Evolutionary conservation across 2,888 invertebrate species (phyloP).

Genomic region (Timema podura): DNA sequence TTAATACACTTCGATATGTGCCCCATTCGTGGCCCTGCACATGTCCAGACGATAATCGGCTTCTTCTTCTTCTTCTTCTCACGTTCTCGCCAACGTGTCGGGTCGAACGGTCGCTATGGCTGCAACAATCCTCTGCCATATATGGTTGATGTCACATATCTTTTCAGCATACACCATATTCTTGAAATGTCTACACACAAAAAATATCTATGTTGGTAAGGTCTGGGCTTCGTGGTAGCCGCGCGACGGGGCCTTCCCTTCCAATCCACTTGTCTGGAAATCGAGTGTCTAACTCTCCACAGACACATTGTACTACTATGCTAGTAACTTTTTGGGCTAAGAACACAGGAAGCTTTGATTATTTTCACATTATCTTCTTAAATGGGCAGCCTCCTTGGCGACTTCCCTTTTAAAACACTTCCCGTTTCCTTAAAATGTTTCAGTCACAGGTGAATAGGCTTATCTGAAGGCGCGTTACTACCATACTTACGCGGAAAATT

Average conservation of each 20-base stretch:
- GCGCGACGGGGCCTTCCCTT: not conserved
- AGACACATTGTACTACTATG: no score
- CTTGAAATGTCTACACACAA: not conserved
- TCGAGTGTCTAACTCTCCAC: not conserved
- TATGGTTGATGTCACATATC: not conserved
- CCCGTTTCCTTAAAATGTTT: no score
- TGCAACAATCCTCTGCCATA: not conserved
- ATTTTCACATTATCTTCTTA: no score
- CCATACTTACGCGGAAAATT: no score
- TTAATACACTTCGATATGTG: not conserved
- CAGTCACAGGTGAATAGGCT: no score
- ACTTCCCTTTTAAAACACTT: no score
- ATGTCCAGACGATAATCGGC: not conserved
- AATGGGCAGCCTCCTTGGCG: no score
- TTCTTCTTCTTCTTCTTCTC: not conserved
- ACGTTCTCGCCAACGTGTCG: not conserved
- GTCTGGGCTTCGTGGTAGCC: not conserved
- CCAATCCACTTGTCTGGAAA: not conserved
- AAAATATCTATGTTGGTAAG: not conserved
- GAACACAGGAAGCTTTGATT: no score
- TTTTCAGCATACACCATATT: not conserved
- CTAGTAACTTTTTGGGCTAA: no score
- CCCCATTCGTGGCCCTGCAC: slow-evolving; percentile 10
- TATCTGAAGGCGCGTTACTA: no score
- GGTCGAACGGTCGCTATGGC: not conserved